phyloP scores from a whole-genome alignment of 2,797 vertebrate genomes.

The Todus mexicanus region DNA sequence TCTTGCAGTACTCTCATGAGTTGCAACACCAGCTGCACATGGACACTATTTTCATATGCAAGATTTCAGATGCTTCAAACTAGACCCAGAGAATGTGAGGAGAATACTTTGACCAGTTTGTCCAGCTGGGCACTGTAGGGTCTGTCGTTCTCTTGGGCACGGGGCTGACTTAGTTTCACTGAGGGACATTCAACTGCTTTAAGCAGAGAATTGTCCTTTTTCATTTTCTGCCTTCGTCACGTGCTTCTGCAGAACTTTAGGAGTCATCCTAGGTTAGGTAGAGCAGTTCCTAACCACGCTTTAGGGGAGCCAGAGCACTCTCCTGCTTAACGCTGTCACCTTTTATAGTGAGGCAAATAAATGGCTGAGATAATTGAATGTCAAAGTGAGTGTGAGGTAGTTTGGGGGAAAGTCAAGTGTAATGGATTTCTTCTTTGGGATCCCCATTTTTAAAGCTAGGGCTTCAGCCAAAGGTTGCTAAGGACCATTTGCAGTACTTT shows the following conservation, averaged over 20 bases:
- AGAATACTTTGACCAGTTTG: background rate
- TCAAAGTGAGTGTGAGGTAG: background rate
- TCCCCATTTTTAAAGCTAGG: background rate
- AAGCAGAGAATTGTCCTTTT: background rate
- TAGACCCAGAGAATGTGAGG: background rate
- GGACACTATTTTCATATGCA: background rate
- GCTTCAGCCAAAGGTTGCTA: background rate
- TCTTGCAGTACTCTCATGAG: background rate
- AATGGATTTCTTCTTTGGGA: background rate
- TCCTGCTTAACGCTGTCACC: background rate
- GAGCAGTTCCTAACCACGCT: background rate
- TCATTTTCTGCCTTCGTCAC: background rate
- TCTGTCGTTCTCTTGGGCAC: background rate
- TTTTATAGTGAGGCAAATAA: background rate
- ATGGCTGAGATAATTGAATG: background rate
- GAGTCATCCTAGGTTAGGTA: background rate
- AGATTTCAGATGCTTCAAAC: background rate
- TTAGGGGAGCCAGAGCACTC: background rate
- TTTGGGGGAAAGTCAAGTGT: background rate
- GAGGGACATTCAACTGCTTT: background rate
- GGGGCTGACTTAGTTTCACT: background rate
- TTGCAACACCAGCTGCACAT: background rate
- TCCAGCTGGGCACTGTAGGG: background rate
- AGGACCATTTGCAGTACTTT: background rate
- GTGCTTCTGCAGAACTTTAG: background rate